These are phyloP conservation scores for Drosophila albomicans DNA, from an alignment of 1,140 invertebrate species.

Conservation along the genomic window DNA sequence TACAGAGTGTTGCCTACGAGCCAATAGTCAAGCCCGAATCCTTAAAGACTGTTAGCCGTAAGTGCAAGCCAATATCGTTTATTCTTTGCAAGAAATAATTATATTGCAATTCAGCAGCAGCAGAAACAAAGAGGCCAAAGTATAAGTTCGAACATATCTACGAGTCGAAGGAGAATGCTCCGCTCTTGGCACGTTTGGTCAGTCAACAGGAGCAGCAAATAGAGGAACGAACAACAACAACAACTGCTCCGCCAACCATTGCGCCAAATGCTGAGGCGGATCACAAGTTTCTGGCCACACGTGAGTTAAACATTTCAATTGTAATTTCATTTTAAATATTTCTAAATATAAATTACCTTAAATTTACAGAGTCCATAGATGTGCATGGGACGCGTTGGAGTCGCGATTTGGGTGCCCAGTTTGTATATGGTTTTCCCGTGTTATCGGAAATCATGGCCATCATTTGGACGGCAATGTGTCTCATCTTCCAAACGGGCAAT, in stretches of 20 bases:
- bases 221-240: slow-evolving; percentile 21
- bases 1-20: slow-evolving; percentile 41
- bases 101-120: not conserved
- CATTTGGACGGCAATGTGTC: slow-evolving; percentile 80
- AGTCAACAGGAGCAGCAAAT: slow-evolving; percentile 36
- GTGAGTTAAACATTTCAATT: slow-evolving; percentile 38
- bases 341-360: not conserved
- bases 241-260: slow-evolving; percentile 43
- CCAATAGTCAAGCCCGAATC: slow-evolving; percentile 37
- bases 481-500: slow-evolving; percentile 77
- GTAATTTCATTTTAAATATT: too few species aligned
- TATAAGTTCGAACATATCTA: slow-evolving; percentile 64
- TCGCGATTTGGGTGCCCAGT: slow-evolving; percentile 63
- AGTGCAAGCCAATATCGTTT: slow-evolving; percentile 26
- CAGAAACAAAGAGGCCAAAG: slow-evolving; percentile 59
- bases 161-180: slow-evolving; percentile 55
- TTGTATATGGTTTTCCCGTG: slow-evolving; percentile 75
- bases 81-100: not conserved
- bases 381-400: slow-evolving; percentile 67
- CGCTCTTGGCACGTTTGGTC: slow-evolving; percentile 49
- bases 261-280: slow-evolving; percentile 68
- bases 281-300: slow-evolving; percentile 64
- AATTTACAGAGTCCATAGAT: slow-evolving; percentile 63
- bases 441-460: slow-evolving; percentile 79
- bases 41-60: slow-evolving; percentile 59